Percentiles rank a stretch among this genome's conserved stretches.
Conservation (phyloP, 2,113 vertebrate species). For the Petromus typicus region DNA sequence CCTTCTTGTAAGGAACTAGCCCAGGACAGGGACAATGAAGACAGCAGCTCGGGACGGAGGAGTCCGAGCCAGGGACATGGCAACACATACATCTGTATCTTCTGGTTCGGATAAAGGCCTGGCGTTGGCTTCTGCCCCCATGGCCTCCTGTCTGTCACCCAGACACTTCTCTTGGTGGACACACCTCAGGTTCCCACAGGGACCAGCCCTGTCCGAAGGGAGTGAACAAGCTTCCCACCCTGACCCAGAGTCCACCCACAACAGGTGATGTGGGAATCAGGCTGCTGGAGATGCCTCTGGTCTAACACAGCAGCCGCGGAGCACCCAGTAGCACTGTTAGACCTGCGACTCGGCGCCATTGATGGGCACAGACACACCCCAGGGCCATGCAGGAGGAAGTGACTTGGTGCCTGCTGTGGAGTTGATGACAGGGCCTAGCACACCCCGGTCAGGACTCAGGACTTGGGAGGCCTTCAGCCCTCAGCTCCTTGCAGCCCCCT, state of each 20-base stretch:
- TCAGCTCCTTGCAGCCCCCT: background rate
- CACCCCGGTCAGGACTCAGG: background rate
- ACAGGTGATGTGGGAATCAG: background rate
- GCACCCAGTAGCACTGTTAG: background rate
- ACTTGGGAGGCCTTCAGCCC: background rate
- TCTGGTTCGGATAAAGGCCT: background rate
- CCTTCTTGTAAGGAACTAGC: background rate
- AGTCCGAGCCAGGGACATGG: too few species aligned
- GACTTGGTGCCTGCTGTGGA: background rate
- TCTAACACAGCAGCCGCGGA: background rate
- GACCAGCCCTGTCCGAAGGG: background rate
- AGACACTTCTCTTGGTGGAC: background rate
- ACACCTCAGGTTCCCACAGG: background rate
- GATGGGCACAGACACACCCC: background rate
- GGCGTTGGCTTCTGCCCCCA: background rate
- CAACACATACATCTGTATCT: accelerated
- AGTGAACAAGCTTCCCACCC: background rate
- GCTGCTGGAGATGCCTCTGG: background rate
- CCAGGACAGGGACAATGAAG: background rate
- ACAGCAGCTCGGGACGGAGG: background rate
- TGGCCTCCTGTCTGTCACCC: background rate
- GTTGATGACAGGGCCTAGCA: background rate
- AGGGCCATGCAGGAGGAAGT: background rate
- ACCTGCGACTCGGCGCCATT: accelerated
- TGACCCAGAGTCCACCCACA: accelerated